Evolutionary conservation across 2,888 invertebrate genomes (phyloP).

Genomic region (Eupithecia abbreviata): DNA sequence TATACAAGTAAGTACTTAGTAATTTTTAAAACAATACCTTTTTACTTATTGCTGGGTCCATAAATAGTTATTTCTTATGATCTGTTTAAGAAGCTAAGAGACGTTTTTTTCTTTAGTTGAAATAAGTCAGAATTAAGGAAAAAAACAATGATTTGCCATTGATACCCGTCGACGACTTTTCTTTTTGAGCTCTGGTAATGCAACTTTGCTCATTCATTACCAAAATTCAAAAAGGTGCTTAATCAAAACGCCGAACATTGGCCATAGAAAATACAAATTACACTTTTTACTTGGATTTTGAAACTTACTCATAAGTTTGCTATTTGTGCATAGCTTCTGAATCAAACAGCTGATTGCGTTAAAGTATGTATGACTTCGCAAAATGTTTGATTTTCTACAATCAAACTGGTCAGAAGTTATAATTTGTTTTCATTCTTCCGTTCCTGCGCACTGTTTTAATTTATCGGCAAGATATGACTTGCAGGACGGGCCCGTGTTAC

Average conservation of each 20-base stretch:
- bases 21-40: too few relatives aligned
- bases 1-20: background rate
- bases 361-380: background rate
- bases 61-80: too few relatives aligned
- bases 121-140: background rate
- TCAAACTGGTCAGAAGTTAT: constrained; percentile 35
- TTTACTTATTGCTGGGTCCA: background rate
- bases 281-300: background rate
- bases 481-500: constrained; percentile 80
- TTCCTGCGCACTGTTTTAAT: constrained; percentile 67
- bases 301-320: background rate
- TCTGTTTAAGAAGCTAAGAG: background rate
- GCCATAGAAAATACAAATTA: background rate
- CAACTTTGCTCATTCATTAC: background rate
- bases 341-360: background rate
- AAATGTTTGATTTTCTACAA: background rate
- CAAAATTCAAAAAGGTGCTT: background rate
- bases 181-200: background rate
- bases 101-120: background rate
- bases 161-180: background rate
- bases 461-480: constrained; percentile 79
- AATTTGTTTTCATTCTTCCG: constrained; percentile 65
- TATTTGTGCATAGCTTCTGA: background rate
- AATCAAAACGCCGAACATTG: background rate
- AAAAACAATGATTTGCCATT: background rate